Percentiles rank a stretch among this genome's conserved stretches.
Evolutionary conservation across 1,140 invertebrate genomes (phyloP).

Genomic region (Micrasema longulum): DNA sequence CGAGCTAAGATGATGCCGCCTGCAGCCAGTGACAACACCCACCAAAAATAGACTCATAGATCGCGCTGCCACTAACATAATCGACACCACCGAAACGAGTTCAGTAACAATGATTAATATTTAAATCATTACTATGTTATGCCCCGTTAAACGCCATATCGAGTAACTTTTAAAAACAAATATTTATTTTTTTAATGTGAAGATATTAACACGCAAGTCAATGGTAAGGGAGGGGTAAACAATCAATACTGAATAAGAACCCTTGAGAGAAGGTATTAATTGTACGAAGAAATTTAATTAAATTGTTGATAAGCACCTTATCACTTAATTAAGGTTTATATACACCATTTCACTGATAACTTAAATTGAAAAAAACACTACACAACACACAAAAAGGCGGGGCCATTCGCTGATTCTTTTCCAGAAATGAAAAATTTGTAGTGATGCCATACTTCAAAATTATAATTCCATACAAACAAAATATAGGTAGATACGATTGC

Average conservation of each 20-base stretch:
- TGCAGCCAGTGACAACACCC: constrained; percentile 45
- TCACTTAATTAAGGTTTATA: constrained; percentile 25
- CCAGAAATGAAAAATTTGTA: constrained; percentile 29
- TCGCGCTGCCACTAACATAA: constrained; percentile 23
- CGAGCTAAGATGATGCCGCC: constrained; percentile 39
- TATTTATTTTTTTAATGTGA: too few species aligned
- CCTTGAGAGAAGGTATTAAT: background rate
- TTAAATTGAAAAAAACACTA: constrained; percentile 37
- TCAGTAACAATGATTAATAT: background rate
- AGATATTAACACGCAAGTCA: constrained; percentile 42
- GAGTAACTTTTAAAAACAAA: too few species aligned
- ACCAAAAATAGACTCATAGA: constrained; percentile 49
- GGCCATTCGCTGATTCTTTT: constrained; percentile 38
- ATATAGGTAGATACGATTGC: too few species aligned
- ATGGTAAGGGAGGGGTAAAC: constrained; percentile 43
- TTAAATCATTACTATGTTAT: background rate
- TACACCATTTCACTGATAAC: constrained; percentile 40
- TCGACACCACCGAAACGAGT: constrained; percentile 3
- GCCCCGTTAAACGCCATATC: background rate
- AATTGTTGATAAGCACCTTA: constrained; percentile 27
- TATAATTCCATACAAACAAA: too few species aligned
- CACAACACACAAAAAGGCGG: constrained; percentile 45
- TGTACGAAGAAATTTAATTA: constrained; percentile 17
- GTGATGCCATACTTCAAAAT: constrained; percentile 17
- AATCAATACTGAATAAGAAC: constrained; percentile 32